phyloP scores from a whole-genome alignment of 2,888 invertebrate species.

The Chouioia cunea region DNA sequence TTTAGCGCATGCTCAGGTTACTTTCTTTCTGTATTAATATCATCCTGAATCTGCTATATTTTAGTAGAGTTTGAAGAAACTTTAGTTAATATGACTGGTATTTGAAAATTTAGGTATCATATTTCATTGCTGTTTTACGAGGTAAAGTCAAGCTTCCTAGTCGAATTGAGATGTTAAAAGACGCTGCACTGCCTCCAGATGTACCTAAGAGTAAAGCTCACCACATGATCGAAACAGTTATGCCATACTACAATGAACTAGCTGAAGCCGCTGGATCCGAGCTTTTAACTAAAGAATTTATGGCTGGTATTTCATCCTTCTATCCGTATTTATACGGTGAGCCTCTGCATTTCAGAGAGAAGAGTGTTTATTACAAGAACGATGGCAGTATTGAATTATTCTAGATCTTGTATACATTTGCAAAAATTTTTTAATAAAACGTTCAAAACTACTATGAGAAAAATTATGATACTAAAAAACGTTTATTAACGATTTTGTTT shows the following conservation, averaged over 20 bases:
- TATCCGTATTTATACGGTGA: no score
- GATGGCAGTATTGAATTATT: no score
- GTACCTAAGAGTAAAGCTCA: constrained; percentile 65
- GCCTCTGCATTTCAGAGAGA: no score
- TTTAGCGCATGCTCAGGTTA: constrained; percentile 82
- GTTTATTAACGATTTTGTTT: background rate
- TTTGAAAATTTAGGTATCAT: constrained; percentile 71
- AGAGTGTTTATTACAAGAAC: no score
- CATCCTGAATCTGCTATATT: no score
- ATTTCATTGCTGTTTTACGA: constrained; percentile 74
- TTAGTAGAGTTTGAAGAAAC: no score
- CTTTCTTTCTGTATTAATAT: no score
- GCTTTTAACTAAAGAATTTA: constrained; percentile 26
- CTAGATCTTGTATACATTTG: no score
- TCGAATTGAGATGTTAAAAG: constrained; percentile 75
- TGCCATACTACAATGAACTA: constrained; percentile 68
- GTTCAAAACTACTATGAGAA: no score
- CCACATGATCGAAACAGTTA: constrained; percentile 65
- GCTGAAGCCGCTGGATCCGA: constrained; percentile 63
- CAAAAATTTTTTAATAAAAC: no score
- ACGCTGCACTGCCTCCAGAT: constrained; percentile 64
- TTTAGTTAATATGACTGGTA: background rate
- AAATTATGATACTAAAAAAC: no score
- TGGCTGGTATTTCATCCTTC: no score
- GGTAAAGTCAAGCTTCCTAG: constrained; percentile 75